These are phyloP conservation scores for Uloborus diversus DNA, from an alignment of 1,140 invertebrate genomes.

Conservation along the genomic window DNA sequence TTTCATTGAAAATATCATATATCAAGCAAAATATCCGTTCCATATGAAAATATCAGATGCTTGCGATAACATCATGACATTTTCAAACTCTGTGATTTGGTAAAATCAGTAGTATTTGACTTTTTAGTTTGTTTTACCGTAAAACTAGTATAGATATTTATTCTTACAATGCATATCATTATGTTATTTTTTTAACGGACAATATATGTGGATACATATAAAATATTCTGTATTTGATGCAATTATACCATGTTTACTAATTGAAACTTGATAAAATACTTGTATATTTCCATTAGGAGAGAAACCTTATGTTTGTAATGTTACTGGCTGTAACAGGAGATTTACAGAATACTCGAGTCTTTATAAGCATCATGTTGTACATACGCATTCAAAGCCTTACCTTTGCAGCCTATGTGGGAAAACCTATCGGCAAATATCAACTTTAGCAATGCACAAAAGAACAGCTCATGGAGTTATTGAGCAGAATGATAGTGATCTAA, in stretches of 20 bases:
- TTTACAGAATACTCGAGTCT: constrained; percentile 81
- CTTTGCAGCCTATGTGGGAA: constrained; percentile 71
- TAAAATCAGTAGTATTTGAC: too few species aligned
- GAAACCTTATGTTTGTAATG: constrained; percentile 67
- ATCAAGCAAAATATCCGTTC: too few species aligned
- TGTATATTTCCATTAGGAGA: constrained; percentile 62
- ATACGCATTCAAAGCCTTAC: constrained; percentile 73
- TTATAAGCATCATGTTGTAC: constrained; percentile 78
- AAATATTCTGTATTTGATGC: neutral
- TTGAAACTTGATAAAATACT: neutral
- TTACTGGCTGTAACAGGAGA: constrained; percentile 73
- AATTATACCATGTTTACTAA: neutral
- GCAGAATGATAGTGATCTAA: neutral
- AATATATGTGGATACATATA: neutral
- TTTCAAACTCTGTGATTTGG: too few species aligned
- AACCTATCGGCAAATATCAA: constrained; percentile 73
- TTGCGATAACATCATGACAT: too few species aligned
- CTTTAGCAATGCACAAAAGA: constrained; percentile 72
- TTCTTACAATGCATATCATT: too few species aligned
- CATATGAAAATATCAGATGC: too few species aligned
- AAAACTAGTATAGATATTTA: too few species aligned
- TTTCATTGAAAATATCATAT: too few species aligned
- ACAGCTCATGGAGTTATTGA: constrained; percentile 62
- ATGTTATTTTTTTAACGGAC: too few species aligned
- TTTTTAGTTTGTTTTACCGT: too few species aligned